Evolutionary conservation across 2,888 invertebrate genomes (phyloP), one percentile per base, ranked within the genome.

Genomic region (Drosophila setosimentum): DNA sequence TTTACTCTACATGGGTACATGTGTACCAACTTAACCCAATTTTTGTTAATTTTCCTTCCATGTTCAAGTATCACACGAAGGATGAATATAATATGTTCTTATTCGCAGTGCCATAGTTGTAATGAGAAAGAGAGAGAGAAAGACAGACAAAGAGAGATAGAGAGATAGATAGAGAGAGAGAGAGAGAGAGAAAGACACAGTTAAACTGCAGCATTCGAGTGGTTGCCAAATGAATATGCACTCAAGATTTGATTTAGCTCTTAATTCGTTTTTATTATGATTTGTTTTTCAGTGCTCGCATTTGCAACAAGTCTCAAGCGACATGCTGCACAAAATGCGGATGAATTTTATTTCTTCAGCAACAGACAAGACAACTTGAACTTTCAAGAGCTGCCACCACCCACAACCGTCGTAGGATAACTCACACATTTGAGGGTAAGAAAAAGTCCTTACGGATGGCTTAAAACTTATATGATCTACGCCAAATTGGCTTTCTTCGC

Each of bases 11-110:
- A 29, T 18, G 21, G 37, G 10, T 53, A 68, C 53, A 58, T 32
- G 32, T 59, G 54, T 73, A 60, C 66, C 70, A 69, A 55, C 77
- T 85, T 85, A 83, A 85, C 83, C 81, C 81, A 81, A 85, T 81
- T 85, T 76, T 67, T 68, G 69, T 68, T 68, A 73, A 72, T 79
- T 73, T 73, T 75, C 51, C 64, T 57, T 45, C n/a, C 51, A 62
- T 61, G 65, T 35, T 57, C 30, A 60, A 53, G 58, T 40, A 40
- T n/a, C 10, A 40, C n/a, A n/a, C 10, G 40, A 37, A 6, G 42
- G 42, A 42, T 42, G 13, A 13, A 13, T 21, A 21, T 21, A 21
- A 21, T 13, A 21, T 42, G 3, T 21, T 6, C 21, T 29, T 29
- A 48, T 29, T 45, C 35, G 50, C 27, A 48, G 40, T n/a, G 37